These are phyloP conservation scores for Neoaliturus tenellus DNA, from an alignment of 2,888 invertebrate genomes.

Conservation along the genomic window DNA sequence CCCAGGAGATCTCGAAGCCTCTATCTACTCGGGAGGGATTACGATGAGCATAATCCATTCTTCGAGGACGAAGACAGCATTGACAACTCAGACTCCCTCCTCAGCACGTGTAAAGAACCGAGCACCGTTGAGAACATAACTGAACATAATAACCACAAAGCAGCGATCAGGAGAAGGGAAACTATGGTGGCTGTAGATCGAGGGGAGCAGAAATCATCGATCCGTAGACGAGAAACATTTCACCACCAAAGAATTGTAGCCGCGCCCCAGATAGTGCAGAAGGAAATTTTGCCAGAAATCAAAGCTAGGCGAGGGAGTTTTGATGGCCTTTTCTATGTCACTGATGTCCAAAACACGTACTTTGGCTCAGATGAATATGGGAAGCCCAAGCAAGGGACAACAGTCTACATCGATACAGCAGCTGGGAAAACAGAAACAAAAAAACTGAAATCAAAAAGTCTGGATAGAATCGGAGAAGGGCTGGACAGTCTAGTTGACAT, in stretches of 20 bases:
- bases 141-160: not conserved
- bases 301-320: conserved; percentile 71
- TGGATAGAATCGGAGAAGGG: conserved; percentile 86
- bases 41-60: conserved; percentile 68
- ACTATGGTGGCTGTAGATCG: conserved; percentile 54
- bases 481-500: conserved; percentile 84
- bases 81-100: conserved; percentile 81
- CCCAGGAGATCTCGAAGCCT: conserved; percentile 85
- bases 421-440: conserved; percentile 56
- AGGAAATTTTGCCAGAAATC: conserved; percentile 58
- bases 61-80: conserved; percentile 73
- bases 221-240: conserved; percentile 64
- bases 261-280: conserved; percentile 42
- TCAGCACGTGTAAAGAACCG: conserved; percentile 77
- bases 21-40: conserved; percentile 74
- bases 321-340: conserved; percentile 71
- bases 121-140: conserved; percentile 43
- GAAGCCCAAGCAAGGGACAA: conserved; percentile 54
- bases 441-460: conserved; percentile 77
- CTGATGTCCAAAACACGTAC: conserved; percentile 64
- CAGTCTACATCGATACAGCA: conserved; percentile 62
- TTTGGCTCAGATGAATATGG: conserved; percentile 43
- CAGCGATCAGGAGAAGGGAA: conserved; percentile 44
- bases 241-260: conserved; percentile 57
- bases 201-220: conserved; percentile 46